phyloP scores from a whole-genome alignment of 2,113 vertebrate genomes.

The Isurus oxyrinchus region DNA sequence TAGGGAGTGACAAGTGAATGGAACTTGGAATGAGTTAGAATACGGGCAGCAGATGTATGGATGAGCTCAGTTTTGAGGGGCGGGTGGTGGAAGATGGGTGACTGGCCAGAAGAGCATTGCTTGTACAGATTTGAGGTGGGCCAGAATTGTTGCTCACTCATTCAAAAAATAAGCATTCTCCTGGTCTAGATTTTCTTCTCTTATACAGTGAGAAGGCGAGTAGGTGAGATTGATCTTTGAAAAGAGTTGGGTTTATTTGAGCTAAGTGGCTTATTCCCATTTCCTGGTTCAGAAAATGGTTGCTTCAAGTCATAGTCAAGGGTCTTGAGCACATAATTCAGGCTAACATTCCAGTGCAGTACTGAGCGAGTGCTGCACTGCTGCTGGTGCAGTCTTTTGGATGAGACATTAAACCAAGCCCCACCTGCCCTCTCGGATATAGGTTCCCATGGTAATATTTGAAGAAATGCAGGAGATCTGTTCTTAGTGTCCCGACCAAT shows the following conservation, averaged over 20 bases:
- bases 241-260: not conserved
- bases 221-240: too few relatives aligned
- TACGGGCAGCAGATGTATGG: not conserved
- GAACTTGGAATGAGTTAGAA: not conserved
- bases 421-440: too few relatives aligned
- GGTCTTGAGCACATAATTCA: not conserved
- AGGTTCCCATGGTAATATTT: too few relatives aligned
- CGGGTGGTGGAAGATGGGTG: not conserved
- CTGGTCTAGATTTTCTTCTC: too few relatives aligned
- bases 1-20: not conserved
- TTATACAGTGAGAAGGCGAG: too few relatives aligned
- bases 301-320: not conserved
- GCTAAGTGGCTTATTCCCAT: not conserved
- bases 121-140: not conserved
- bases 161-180: not conserved
- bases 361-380: not conserved
- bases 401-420: not conserved
- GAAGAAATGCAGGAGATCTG: not conserved
- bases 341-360: not conserved
- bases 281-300: not conserved
- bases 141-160: not conserved
- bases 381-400: not conserved
- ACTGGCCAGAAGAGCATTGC: not conserved
- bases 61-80: not conserved
- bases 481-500: not conserved